Base-by-base conservation (phyloP, 2,113 vertebrate species). In the Anolis carolinensis region DNA sequence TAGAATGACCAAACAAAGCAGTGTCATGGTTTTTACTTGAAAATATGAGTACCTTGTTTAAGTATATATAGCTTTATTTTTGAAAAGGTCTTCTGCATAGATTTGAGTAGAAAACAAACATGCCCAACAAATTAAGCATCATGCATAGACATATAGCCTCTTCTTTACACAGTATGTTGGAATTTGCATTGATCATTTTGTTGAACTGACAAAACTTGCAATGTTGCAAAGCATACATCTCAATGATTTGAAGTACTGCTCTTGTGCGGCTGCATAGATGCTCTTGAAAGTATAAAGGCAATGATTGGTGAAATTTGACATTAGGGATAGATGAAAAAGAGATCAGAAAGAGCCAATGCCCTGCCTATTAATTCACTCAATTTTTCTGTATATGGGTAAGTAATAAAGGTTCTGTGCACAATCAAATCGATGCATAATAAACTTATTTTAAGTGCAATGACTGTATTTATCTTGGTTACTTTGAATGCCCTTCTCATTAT, bases 401-500 rank as follows among this genome's bases (percentile, higher is more conserved):
- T 18, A 86, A 65, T 27, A 86, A 48, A 70, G 55, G 44, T 50
- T 81, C 55, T 25, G 27, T 25, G 62, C 16, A 67, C 71, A 81
- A 27, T 76, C 39, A 50, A 50, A 48, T 32, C 27, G 81, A 18
- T 65, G 5, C 6, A 81, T 63, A 81, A 67, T 50, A 63, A n/a
- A 50, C 21, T 63, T 86, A 52, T 39, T 39, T 16, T 10, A 10
- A 80, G 1, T 18, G 76, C 23, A 39, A 0, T 52, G 13, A 50
- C 72, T 79, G 13, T 48, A 32, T 90, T 92, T 89, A 44, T 87
- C 73, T 88, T 81, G 9, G 48, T 88, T 89, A 86, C 77, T 55
- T 79, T 68, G 23, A 76, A 44, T 84, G 20, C 63, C 71, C 30
- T 59, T 50, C 63, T 48, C 71, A 0, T 0, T 83, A 50, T 74